These are phyloP conservation scores for Lanistes nyassanus DNA, from an alignment of 1,140 invertebrate genomes.

Conservation along the genomic window DNA sequence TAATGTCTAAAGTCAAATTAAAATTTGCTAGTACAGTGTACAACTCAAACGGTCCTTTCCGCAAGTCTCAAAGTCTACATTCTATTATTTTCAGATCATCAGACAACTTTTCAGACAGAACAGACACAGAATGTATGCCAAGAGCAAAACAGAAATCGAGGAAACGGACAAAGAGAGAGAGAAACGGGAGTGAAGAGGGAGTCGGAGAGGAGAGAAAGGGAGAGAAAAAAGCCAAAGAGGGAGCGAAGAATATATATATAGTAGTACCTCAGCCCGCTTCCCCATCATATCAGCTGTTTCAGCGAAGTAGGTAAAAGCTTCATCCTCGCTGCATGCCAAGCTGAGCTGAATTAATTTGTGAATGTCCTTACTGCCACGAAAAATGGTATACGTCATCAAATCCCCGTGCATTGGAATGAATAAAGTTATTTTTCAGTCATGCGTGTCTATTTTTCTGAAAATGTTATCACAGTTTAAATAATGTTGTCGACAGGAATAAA, in stretches of 20 bases:
- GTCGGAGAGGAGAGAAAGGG: too few relatives aligned
- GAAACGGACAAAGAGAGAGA: background rate
- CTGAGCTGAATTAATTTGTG: conserved; percentile 57
- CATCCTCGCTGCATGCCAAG: conserved; percentile 45
- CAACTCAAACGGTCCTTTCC: too few relatives aligned
- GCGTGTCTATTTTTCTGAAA: background rate
- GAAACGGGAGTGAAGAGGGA: too few relatives aligned
- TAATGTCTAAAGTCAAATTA: too few relatives aligned
- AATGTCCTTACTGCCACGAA: conserved; percentile 47
- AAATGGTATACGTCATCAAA: background rate
- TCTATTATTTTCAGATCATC: too few relatives aligned
- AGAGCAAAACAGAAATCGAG: background rate
- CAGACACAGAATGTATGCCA: too few relatives aligned
- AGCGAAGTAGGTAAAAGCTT: conserved; percentile 54
- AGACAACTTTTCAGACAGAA: background rate
- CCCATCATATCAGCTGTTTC: conserved; percentile 58
- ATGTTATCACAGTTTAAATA: background rate
- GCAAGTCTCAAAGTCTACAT: too few relatives aligned
- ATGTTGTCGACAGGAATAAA: background rate
- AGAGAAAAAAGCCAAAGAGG: too few relatives aligned
- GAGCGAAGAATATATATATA: too few relatives aligned
- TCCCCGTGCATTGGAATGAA: too few relatives aligned
- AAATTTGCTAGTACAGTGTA: too few relatives aligned
- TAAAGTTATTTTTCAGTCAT: background rate
- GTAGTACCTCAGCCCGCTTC: conserved; percentile 44